Percentiles rank a stretch among this genome's conserved stretches.
These are phyloP conservation scores for Albula glossodonta DNA, from an alignment of 2,113 vertebrate species.

Conservation along the genomic window DNA sequence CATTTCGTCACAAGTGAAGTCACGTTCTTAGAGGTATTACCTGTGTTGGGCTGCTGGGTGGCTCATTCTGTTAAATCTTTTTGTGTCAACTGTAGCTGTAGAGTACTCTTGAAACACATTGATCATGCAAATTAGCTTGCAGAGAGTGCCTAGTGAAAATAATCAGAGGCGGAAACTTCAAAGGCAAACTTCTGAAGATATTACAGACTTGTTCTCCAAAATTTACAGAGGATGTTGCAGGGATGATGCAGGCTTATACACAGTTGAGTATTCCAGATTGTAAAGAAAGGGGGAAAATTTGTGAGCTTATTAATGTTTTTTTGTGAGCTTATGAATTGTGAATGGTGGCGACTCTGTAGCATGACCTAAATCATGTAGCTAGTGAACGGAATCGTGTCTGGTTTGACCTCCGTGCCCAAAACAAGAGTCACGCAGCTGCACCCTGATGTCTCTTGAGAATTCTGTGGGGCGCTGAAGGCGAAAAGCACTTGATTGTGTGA, in stretches of 20 bases:
- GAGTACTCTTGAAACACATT: not conserved
- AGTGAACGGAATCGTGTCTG: not conserved
- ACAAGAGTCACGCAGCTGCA: conserved; percentile 37
- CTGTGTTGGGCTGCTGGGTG: not conserved
- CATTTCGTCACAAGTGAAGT: not conserved
- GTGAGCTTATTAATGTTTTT: not conserved
- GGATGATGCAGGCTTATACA: not conserved
- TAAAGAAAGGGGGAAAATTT: not conserved
- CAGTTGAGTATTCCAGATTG: not conserved
- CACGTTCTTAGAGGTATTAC: not conserved
- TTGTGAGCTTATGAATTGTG: not conserved
- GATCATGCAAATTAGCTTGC: no score
- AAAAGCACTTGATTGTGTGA: conserved; percentile 27
- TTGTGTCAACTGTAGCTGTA: not conserved
- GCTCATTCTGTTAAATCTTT: not conserved
- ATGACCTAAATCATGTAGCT: conserved; percentile 14
- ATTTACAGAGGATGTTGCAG: not conserved
- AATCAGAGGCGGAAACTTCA: no score
- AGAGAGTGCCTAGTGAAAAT: no score
- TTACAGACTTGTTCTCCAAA: not conserved
- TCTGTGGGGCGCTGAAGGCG: conserved; percentile 35
- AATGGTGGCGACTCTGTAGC: not conserved
- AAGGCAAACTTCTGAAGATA: not conserved
- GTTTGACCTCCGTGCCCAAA: conserved; percentile 28
- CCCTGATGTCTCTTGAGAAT: conserved; percentile 16